Evolutionary conservation across 2,888 invertebrate genomes (phyloP).

Genomic region (Pterostichus madidus): DNA sequence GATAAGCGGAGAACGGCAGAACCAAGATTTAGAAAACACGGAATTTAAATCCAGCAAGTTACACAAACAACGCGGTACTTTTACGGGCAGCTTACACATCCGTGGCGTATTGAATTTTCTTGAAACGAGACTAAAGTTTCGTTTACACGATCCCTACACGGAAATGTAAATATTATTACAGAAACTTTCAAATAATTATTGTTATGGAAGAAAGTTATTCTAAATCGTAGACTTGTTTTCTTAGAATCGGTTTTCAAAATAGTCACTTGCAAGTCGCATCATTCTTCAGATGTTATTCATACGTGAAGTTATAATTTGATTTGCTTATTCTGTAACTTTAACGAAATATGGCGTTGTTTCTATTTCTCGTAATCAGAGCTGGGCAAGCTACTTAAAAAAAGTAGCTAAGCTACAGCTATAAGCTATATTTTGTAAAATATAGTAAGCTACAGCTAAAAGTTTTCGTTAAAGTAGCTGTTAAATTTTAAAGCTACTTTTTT

Average conservation of each 20-base stretch:
- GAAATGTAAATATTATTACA: constrained; percentile 37
- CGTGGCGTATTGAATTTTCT: constrained; percentile 44
- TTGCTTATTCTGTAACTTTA: neutral
- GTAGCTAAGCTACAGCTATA: too few relatives aligned
- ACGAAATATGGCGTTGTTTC: neutral
- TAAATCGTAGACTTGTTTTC: constrained; percentile 32
- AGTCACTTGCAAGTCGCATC: neutral
- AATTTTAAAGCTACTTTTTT: too few relatives aligned
- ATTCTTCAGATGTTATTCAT: constrained; percentile 20
- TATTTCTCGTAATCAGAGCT: neutral
- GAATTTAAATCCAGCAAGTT: constrained; percentile 31
- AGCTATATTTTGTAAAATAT: too few relatives aligned
- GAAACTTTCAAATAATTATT: constrained; percentile 20
- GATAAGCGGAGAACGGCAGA: constrained; percentile 29
- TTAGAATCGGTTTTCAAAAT: neutral
- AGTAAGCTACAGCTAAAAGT: too few relatives aligned
- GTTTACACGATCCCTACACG: constrained; percentile 30
- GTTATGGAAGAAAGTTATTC: neutral
- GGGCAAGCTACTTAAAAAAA: too few relatives aligned
- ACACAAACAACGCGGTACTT: constrained; percentile 18
- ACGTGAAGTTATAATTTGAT: neutral
- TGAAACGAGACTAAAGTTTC: constrained; percentile 34
- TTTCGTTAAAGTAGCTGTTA: too few relatives aligned
- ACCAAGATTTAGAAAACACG: constrained; percentile 48
- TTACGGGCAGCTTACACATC: constrained; percentile 33